Percentiles rank a stretch among this genome's conserved stretches.
These are phyloP conservation scores for Capromys pilorides DNA, from an alignment of 2,797 vertebrate species.

Conservation along the genomic window DNA sequence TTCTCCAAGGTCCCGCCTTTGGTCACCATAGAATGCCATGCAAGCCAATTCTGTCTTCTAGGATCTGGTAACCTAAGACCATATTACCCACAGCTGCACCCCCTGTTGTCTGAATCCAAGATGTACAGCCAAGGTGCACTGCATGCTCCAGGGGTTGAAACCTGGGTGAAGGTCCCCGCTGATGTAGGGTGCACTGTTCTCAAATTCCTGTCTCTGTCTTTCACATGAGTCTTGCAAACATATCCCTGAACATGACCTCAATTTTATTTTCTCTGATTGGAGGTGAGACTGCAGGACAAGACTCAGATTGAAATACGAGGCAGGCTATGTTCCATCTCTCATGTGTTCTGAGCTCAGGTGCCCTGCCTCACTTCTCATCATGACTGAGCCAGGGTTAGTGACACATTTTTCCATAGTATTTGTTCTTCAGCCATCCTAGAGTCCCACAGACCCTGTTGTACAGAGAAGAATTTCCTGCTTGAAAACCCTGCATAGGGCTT, in stretches of 20 bases:
- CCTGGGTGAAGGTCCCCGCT: background rate
- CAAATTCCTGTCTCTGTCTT: rapidly evolving
- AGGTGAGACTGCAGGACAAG: background rate
- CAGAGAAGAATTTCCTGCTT: too few species aligned
- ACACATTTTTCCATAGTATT: too few species aligned
- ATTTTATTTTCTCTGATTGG: background rate
- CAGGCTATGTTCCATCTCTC: too few species aligned
- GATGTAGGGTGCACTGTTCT: background rate
- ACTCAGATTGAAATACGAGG: too few species aligned
- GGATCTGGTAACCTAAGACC: background rate
- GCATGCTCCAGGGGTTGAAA: too few species aligned
- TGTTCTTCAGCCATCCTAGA: too few species aligned
- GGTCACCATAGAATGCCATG: too few species aligned
- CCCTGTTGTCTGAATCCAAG: background rate
- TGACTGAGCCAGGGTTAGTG: background rate
- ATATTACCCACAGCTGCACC: background rate
- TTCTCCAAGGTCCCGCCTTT: too few species aligned
- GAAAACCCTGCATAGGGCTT: too few species aligned
- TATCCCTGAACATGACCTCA: too few species aligned
- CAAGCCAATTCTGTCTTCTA: background rate
- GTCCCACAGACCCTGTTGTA: too few species aligned
- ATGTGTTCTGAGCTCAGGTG: too few species aligned
- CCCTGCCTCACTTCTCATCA: background rate
- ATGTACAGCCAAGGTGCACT: background rate
- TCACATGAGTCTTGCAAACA: background rate